phyloP scores from a whole-genome alignment of 2,888 invertebrate genomes.

The Dicroscelio sp. region DNA sequence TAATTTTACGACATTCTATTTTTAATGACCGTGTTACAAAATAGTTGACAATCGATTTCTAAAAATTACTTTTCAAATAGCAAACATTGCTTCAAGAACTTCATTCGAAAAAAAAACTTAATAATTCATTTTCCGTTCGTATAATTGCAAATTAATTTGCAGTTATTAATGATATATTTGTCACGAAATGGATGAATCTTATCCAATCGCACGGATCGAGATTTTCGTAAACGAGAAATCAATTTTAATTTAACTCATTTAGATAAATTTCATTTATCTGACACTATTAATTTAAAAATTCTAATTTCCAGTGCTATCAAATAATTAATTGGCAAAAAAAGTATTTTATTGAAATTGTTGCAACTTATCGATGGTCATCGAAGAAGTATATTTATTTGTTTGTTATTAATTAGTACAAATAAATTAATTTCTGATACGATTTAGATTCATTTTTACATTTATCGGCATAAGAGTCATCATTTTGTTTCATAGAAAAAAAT shows the following conservation, averaged over 20 bases:
- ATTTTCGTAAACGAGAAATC: constrained; percentile 17
- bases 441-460: too few species aligned
- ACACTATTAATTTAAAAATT: constrained; percentile 24
- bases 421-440: too few species aligned
- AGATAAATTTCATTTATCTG: constrained; percentile 30
- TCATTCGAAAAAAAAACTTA: too few species aligned
- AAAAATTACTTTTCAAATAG: too few species aligned
- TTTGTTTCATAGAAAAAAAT: too few species aligned
- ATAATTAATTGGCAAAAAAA: constrained; percentile 48
- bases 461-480: too few species aligned
- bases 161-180: neutral
- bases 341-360: constrained; percentile 9
- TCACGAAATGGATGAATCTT: neutral
- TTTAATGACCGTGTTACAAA: too few species aligned
- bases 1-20: too few species aligned
- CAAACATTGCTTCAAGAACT: too few species aligned
- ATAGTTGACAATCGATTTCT: too few species aligned
- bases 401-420: neutral
- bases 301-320: constrained; percentile 34
- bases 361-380: neutral
- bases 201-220: neutral
- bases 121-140: too few species aligned
- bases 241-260: constrained; percentile 34
- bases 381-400: neutral
- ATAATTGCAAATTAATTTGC: neutral